phyloP scores from a whole-genome alignment of 2,797 vertebrate genomes.

The Decapterus maruadsi region DNA sequence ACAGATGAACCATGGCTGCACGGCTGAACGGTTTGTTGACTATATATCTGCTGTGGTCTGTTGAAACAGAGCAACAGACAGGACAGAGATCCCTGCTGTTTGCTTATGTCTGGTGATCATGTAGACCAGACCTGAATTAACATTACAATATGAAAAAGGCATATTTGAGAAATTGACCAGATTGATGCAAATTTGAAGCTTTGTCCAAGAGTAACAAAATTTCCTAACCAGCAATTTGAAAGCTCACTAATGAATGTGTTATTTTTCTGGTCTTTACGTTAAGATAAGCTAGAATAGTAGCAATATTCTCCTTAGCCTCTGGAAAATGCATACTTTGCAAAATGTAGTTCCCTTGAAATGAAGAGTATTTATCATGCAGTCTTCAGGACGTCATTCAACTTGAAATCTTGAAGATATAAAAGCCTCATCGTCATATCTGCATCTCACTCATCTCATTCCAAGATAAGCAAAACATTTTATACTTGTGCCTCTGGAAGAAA shows the following conservation, averaged over 20 bases:
- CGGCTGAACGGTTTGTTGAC: constrained; percentile 34
- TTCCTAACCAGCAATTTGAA: background rate
- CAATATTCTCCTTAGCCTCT: background rate
- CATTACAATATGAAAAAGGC: background rate
- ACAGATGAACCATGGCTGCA: constrained; percentile 32
- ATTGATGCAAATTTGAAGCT: background rate
- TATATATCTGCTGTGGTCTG: constrained; percentile 21
- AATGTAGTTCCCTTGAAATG: background rate
- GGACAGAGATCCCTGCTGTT: constrained; percentile 6
- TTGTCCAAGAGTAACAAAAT: background rate
- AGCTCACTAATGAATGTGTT: background rate
- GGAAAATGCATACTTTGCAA: background rate
- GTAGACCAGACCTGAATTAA: background rate
- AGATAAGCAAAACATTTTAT: constrained; percentile 23
- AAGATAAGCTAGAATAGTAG: background rate
- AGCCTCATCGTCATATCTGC: constrained; percentile 42
- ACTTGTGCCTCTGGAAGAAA: constrained; percentile 63
- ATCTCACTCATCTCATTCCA: constrained; percentile 62
- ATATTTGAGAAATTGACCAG: background rate
- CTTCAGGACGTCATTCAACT: constrained; percentile 9
- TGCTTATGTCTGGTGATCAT: constrained; percentile 14
- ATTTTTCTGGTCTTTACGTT: constrained; percentile 5
- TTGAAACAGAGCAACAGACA: constrained; percentile 32
- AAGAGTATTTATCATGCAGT: constrained; percentile 2
- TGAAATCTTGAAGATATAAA: constrained; percentile 24